Conservation (phyloP, 1,140 invertebrate species). For the Chrysopa pallens region DNA sequence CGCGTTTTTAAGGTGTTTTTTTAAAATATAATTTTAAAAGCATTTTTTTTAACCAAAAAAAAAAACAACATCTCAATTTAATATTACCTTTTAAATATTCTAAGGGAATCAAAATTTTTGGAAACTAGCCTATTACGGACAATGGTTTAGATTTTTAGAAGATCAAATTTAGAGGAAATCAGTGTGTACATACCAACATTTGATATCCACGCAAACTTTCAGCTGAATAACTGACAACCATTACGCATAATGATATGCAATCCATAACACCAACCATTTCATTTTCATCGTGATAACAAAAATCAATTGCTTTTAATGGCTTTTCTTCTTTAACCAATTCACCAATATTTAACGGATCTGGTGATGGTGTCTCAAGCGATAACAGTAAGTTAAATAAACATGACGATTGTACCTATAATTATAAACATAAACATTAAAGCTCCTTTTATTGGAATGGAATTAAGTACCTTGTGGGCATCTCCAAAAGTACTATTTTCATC, state of each 20-base stretch:
- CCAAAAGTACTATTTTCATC: conserved; percentile 73
- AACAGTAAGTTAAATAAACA: conserved; percentile 82
- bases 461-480: conserved; percentile 70
- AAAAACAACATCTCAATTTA: not conserved
- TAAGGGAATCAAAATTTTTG: too few species aligned
- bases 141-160: not conserved
- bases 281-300: conserved; percentile 91
- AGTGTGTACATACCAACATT: conserved; percentile 64
- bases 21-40: too few species aligned
- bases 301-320: conserved; percentile 90
- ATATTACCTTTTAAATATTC: too few species aligned
- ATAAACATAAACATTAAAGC: conserved; percentile 5
- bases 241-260: conserved; percentile 87
- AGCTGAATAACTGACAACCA: conserved; percentile 93
- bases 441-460: not conserved
- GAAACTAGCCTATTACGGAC: not conserved
- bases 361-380: conserved; percentile 79
- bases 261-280: conserved; percentile 88
- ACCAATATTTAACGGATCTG: conserved; percentile 87
- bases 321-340: conserved; percentile 92
- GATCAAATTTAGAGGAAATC: not conserved
- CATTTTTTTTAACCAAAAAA: too few species aligned
- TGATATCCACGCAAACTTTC: conserved; percentile 91
- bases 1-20: too few species aligned
- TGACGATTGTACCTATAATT: conserved; percentile 61